These are phyloP conservation scores for Lophotis ruficrista DNA, from an alignment of 2,113 vertebrate species.

Conservation along the genomic window DNA sequence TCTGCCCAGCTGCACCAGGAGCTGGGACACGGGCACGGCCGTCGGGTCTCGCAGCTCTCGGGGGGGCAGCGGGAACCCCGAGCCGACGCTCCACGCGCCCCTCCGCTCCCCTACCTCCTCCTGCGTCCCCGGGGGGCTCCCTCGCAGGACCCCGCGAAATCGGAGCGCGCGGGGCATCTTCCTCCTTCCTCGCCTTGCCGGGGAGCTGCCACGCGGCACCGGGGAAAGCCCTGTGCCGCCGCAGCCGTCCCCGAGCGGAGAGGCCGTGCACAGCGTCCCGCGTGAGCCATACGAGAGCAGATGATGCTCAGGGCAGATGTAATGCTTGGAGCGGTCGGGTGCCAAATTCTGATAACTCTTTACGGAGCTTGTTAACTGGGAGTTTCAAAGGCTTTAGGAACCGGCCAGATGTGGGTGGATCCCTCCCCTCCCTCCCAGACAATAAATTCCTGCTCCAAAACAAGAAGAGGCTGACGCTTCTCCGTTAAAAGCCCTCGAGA, in stretches of 20 bases:
- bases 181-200: background rate
- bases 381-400: background rate
- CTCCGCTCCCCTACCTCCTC: background rate
- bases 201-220: background rate
- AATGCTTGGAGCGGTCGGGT: background rate
- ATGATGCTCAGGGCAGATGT: constrained; percentile 3
- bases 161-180: background rate
- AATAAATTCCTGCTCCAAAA: constrained; percentile 2
- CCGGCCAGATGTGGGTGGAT: constrained; percentile 31
- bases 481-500: background rate
- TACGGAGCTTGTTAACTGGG: background rate
- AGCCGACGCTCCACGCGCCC: accelerated
- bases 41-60: accelerated
- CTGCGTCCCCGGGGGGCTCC: accelerated
- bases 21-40: accelerated
- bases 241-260: background rate
- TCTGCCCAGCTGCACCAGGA: background rate
- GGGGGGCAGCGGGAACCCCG: accelerated
- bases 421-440: constrained; percentile 12
- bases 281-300: background rate
- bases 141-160: accelerated
- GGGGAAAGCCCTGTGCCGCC: background rate
- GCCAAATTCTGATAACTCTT: background rate
- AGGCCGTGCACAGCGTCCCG: background rate
- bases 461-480: background rate